phyloP scores from a whole-genome alignment of 2,888 invertebrate genomes.

The Tethea ocularis region DNA sequence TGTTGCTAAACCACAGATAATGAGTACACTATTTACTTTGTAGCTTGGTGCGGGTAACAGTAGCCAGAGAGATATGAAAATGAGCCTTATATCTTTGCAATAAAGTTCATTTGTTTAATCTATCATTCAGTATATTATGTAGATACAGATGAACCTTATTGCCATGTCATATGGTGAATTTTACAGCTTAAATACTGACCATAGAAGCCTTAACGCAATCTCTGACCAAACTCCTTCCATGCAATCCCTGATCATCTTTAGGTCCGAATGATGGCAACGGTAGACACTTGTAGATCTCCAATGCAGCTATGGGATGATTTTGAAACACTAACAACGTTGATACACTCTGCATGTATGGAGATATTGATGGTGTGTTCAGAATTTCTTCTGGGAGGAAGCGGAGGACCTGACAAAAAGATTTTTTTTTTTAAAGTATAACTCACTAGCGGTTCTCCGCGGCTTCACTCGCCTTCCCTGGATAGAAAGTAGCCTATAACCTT shows the following conservation, averaged over 20 bases:
- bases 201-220: conserved; percentile 83
- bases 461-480: too few relatives aligned
- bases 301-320: conserved; percentile 73
- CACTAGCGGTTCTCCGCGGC: too few relatives aligned
- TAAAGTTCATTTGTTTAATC: too few relatives aligned
- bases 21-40: too few relatives aligned
- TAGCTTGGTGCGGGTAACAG: too few relatives aligned
- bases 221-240: conserved; percentile 81
- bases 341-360: conserved; percentile 75
- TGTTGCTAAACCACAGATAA: too few relatives aligned
- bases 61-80: too few relatives aligned
- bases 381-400: conserved; percentile 56
- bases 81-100: too few relatives aligned
- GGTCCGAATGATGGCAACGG: conserved; percentile 74
- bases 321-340: conserved; percentile 80
- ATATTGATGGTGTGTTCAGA: conserved; percentile 66
- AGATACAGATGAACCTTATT: too few relatives aligned
- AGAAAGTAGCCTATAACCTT: too few relatives aligned
- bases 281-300: conserved; percentile 77
- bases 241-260: conserved; percentile 80
- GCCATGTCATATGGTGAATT: too few relatives aligned
- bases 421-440: neutral
- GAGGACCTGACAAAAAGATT: conserved; percentile 55
- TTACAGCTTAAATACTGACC: conserved; percentile 56
- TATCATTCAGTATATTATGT: too few relatives aligned